A percentile compares a stretch with the other conserved stretches of the same genome.
phyloP scores from a whole-genome alignment of 2,888 invertebrate species.

The Penaeus monodon region DNA sequence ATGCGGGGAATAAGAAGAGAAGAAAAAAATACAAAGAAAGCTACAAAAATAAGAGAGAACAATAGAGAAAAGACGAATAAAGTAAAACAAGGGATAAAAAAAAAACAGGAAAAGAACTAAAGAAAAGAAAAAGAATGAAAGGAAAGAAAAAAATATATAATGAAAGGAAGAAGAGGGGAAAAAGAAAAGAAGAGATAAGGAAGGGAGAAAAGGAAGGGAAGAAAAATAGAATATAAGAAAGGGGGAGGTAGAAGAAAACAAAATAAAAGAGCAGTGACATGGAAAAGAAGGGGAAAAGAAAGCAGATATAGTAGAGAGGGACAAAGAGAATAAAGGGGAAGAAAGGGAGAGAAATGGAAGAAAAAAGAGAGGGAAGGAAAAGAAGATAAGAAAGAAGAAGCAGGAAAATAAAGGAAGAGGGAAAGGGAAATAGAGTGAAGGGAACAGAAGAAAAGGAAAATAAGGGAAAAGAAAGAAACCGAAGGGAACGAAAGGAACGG shows the following conservation, averaged over 20 bases:
- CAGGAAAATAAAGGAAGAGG: not conserved
- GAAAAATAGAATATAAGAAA: no score
- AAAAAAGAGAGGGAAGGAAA: not conserved
- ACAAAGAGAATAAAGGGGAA: not conserved
- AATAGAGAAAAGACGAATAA: not conserved
- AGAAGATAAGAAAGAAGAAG: not conserved
- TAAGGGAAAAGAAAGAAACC: not conserved
- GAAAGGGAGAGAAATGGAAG: no score
- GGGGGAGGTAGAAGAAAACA: no score
- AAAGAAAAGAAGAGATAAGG: not conserved
- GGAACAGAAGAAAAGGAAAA: no score
- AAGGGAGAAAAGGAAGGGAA: not conserved
- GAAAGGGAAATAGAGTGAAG: not conserved
- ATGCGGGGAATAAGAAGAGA: no score
- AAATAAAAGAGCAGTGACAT: no score
- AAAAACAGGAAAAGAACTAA: not conserved
- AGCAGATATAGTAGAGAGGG: not conserved
- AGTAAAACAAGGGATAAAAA: no score
- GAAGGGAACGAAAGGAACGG: not conserved
- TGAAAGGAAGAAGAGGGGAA: not conserved
- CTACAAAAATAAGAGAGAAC: no score
- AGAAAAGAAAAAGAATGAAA: not conserved
- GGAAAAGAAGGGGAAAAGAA: no score
- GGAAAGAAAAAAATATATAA: not conserved
- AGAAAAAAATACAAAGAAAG: no score